Evolutionary conservation across 37 sponge, comb jelly and placozoan genomes (phyloP).

Genomic region (Corticium candelabrum): DNA sequence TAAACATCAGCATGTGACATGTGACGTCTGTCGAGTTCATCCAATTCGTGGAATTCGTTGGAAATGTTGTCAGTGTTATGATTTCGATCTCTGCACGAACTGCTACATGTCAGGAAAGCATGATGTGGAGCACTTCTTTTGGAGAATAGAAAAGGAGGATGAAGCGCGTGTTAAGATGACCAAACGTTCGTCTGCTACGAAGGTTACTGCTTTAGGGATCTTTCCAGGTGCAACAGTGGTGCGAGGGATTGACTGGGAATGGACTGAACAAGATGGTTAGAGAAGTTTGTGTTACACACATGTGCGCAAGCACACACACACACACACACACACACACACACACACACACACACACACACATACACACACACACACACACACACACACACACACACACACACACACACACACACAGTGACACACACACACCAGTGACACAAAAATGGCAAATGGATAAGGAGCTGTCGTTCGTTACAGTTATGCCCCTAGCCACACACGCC

Average conservation of each 20-base stretch:
- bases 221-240: constrained; percentile 70
- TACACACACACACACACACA: constrained; percentile 1
- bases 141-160: constrained; percentile 27
- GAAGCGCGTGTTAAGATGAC: constrained; percentile 20
- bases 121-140: constrained; percentile 56
- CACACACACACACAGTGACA: too few species aligned
- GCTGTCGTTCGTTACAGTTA: too few species aligned
- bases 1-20: constrained; percentile 24
- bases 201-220: constrained; percentile 45
- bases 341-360: constrained; percentile 5
- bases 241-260: constrained; percentile 81
- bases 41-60: constrained; percentile 58
- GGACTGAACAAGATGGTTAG: constrained; percentile 88
- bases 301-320: too few species aligned
- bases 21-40: constrained; percentile 40
- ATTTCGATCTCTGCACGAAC: constrained; percentile 70
- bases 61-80: constrained; percentile 74
- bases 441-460: too few species aligned
- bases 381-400: background rate
- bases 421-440: too few species aligned
- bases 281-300: background rate
- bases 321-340: constrained; percentile 5
- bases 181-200: constrained; percentile 10
- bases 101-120: constrained; percentile 77
- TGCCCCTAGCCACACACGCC: too few species aligned